Evolutionary conservation across 2,888 invertebrate genomes (phyloP).

Genomic region (Caenorhabditis imperialis): DNA sequence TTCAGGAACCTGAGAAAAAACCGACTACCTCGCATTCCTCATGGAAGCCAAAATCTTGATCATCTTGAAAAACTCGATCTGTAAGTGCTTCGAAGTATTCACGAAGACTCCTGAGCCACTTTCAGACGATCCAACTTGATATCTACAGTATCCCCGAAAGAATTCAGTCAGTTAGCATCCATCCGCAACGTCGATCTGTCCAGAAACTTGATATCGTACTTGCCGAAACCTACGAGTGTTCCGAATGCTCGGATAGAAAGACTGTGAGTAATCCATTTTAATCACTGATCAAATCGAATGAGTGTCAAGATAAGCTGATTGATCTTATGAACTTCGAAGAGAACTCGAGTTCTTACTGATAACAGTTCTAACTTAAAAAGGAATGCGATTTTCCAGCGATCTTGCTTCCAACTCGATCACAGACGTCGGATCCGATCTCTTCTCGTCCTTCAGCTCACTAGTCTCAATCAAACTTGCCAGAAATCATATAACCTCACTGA

Average conservation of each 20-base stretch:
- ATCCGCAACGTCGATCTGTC: conserved; percentile 57
- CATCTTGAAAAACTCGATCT: conserved; percentile 61
- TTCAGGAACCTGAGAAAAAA: conserved; percentile 64
- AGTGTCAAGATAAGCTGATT: no score
- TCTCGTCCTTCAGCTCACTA: conserved; percentile 55
- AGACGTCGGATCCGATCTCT: conserved; percentile 53
- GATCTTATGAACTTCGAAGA: no score
- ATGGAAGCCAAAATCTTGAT: conserved; percentile 30
- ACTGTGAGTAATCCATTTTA: conserved; percentile 13
- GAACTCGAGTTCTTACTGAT: no score
- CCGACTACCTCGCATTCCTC: conserved; percentile 56
- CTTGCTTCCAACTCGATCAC: conserved; percentile 62
- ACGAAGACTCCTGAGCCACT: neutral
- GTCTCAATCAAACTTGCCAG: conserved; percentile 58
- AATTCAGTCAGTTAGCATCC: conserved; percentile 37
- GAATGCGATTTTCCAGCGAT: conserved; percentile 64
- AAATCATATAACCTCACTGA: conserved; percentile 58
- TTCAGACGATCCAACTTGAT: conserved; percentile 60
- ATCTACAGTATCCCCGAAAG: conserved; percentile 27
- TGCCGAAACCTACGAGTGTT: conserved; percentile 32
- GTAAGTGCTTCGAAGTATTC: conserved; percentile 20
- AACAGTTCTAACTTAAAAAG: no score
- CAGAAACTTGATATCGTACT: conserved; percentile 52
- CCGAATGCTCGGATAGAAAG: conserved; percentile 24
- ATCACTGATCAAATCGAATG: no score